Evolutionary conservation across 1,140 invertebrate genomes (phyloP).

Genomic region (Diploscapter pachys): DNA sequence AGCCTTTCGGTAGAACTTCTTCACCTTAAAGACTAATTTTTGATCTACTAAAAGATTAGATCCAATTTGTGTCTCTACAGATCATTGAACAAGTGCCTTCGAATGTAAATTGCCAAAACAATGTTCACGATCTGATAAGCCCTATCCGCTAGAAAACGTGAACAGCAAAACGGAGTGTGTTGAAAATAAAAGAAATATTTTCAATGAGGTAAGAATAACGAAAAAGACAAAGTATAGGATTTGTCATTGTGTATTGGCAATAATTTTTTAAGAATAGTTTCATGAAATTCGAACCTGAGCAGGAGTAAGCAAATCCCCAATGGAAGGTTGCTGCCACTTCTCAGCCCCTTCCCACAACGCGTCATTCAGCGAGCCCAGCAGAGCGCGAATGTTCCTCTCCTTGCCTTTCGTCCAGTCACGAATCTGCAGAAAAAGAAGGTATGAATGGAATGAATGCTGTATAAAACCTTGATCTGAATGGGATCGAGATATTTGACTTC

Average conservation of each 20-base stretch:
- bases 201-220: too few relatives aligned
- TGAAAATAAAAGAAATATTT: too few relatives aligned
- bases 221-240: too few relatives aligned
- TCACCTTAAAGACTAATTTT: conserved; percentile 60
- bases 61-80: neutral
- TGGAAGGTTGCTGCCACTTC: conserved; percentile 84
- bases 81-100: too few relatives aligned
- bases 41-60: conserved; percentile 1
- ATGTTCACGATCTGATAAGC: too few relatives aligned
- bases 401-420: conserved; percentile 87
- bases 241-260: too few relatives aligned
- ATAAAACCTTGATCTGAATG: conserved; percentile 32
- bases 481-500: conserved; percentile 48
- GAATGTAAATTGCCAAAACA: too few relatives aligned
- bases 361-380: conserved; percentile 86
- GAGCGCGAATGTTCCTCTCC: conserved; percentile 87
- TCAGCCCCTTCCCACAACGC: conserved; percentile 84
- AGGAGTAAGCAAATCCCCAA: conserved; percentile 83
- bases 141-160: too few relatives aligned
- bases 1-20: conserved; percentile 89
- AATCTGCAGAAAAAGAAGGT: conserved; percentile 59
- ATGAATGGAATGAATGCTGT: neutral
- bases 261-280: too few relatives aligned
- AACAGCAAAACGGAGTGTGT: too few relatives aligned
- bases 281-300: conserved; percentile 70